Conservation (phyloP, 2,797 vertebrate species). For the Sphaeramia orbicularis region DNA sequence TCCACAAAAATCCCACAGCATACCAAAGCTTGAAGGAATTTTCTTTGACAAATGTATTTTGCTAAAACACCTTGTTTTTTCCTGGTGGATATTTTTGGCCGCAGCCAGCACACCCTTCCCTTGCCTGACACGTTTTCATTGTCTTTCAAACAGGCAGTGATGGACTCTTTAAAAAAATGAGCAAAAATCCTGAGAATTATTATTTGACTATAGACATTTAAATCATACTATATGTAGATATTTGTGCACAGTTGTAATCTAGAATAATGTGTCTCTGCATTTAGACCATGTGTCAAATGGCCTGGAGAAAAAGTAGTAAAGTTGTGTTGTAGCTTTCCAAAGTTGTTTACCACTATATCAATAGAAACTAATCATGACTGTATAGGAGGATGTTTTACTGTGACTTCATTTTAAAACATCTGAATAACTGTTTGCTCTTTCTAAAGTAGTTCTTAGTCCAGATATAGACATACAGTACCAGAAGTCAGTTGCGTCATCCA, state of each 20-base stretch:
- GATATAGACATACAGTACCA: constrained; percentile 59
- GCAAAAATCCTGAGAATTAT: constrained; percentile 12
- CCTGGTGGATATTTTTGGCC: constrained; percentile 62
- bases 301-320: constrained; percentile 5
- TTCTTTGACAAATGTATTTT: constrained; percentile 39
- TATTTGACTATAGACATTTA: background rate
- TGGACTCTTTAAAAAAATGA: constrained; percentile 1
- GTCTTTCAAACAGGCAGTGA: constrained; percentile 7
- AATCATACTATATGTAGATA: no score
- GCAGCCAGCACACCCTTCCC: constrained; percentile 56
- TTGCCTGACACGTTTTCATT: constrained; percentile 33
- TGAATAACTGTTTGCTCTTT: background rate
- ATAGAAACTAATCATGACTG: background rate
- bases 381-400: background rate
- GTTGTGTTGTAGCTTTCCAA: background rate
- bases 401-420: background rate
- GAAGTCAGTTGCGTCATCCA: constrained; percentile 32
- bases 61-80: constrained; percentile 65
- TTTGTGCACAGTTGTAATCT: background rate
- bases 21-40: constrained; percentile 6
- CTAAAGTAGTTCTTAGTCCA: background rate
- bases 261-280: background rate
- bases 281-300: constrained; percentile 1
- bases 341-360: background rate
- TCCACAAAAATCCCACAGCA: constrained; percentile 1